Conservation (phyloP, 2,113 vertebrate species). For the rabbit (Oryctolagus cuniculus) region DNA sequence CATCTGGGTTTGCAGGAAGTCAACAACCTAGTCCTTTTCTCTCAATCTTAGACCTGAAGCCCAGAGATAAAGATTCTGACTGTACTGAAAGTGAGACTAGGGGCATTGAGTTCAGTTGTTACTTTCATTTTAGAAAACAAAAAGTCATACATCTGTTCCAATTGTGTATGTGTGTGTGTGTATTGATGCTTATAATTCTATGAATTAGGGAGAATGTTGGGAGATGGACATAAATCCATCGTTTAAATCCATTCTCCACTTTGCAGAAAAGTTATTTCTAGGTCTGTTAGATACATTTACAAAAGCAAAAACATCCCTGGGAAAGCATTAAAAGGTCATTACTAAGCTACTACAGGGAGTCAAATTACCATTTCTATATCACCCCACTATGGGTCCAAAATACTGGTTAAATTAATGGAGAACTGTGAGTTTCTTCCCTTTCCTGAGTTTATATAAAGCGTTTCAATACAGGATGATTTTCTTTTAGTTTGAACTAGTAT, state of each 20-base stretch:
- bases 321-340: conserved; percentile 39
- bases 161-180: neutral
- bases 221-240: neutral
- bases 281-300: conserved; percentile 20
- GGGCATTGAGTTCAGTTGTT: neutral
- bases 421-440: conserved; percentile 60
- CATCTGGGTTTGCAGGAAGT: neutral
- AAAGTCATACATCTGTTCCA: neutral
- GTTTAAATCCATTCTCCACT: neutral
- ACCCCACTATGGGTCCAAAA: conserved; percentile 15
- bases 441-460: conserved; percentile 75
- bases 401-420: conserved; percentile 55
- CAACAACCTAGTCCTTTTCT: neutral
- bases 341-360: neutral
- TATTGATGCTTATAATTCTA: neutral
- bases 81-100: neutral
- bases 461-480: conserved; percentile 66
- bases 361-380: conserved; percentile 60
- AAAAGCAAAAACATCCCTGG: conserved; percentile 38
- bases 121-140: neutral
- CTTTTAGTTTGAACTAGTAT: conserved; percentile 75
- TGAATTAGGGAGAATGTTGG: neutral
- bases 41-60: neutral
- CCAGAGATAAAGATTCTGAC: neutral
- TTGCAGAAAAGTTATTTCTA: conserved; percentile 50